Base-by-base conservation (phyloP, 2,797 vertebrate genomes). In the Graptemys geographica region DNA sequence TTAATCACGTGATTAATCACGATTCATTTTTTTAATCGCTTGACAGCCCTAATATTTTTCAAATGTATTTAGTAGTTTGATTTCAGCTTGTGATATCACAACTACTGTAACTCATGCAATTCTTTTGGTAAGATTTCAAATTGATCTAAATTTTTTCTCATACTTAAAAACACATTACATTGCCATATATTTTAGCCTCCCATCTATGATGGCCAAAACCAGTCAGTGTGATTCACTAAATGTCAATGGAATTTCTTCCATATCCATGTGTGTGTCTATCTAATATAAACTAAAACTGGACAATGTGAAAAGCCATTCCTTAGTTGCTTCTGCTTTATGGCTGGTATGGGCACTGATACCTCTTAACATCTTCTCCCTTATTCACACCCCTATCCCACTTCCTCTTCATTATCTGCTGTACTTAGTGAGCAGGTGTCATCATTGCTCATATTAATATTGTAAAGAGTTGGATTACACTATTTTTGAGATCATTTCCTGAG, bases 401-500 rank as follows among this genome's bases (percentile, higher is more conserved):
- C 69, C 80, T 11, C 10, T 74, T 59, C 74, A 81, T 41, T 83
- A 56, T 56, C 79, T 11, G 83, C 88, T 25, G 79, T 0, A 28
- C 2, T 84, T 84, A 85, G 84, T 47, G 41, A 72, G 44, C 52
- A 57, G 83, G 28, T 47, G 27, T 44, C 56, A 83, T 85, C 21
- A 27, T 65, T 83, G 25, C 28, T 79, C 57, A 79, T 6, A 27
- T 47, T 47, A 76, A 76, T 47, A 47, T 5, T 44, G 37, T 27
- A 21, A 41, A 74, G 23, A 81, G 37, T 47, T 52, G 31, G 91
- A 83, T 9, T 59, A 59, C 65, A 74, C 13, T 33, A 52, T 19
- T 27, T 91, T 89, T 91, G 85, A 41, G 33, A 16, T 16, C 47
- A 2, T 49, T 94, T 81, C 31, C n/a, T 74, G 81, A 56, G 10